A percentile compares a stretch with the other conserved stretches of the same genome.
These are phyloP conservation scores for Phataginus tricuspis DNA, from an alignment of 2,797 vertebrate species.

Conservation along the genomic window DNA sequence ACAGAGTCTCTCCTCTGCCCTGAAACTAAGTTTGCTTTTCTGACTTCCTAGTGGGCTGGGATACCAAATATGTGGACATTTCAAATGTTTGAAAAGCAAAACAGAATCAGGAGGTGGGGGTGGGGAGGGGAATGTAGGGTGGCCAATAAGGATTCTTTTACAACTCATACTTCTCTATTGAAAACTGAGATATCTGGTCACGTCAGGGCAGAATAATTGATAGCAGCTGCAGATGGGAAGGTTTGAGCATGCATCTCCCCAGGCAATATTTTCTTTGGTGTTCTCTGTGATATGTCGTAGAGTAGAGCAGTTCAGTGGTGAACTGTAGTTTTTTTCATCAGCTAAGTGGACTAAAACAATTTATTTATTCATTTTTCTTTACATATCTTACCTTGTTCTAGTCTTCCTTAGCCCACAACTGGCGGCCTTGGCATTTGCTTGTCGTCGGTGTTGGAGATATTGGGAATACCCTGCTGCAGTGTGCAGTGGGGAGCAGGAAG, in stretches of 20 bases:
- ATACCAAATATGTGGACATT: conserved; percentile 56
- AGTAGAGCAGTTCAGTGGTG: conserved; percentile 43
- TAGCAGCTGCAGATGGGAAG: conserved; percentile 84
- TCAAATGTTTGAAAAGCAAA: conserved; percentile 72
- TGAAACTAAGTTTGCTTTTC: conserved; percentile 72
- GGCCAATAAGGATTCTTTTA: conserved; percentile 71
- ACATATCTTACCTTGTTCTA: neutral
- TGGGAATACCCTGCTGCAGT: neutral
- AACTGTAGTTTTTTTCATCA: conserved; percentile 9
- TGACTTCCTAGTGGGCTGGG: conserved; percentile 70
- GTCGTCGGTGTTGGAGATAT: neutral
- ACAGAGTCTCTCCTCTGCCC: conserved; percentile 68
- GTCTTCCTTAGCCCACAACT: neutral
- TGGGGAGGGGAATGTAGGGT: conserved; percentile 21
- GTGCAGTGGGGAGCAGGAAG: neutral
- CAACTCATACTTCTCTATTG: conserved; percentile 76
- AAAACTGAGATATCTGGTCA: conserved; percentile 81
- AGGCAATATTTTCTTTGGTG: conserved; percentile 80
- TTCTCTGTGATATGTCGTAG: conserved; percentile 58
- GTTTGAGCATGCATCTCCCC: conserved; percentile 74
- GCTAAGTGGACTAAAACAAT: neutral
- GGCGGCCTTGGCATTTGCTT: neutral
- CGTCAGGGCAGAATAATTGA: conserved; percentile 82
- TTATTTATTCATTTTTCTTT: neutral
- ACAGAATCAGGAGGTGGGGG: conserved; percentile 68